A percentile compares a stretch with the other conserved stretches of the same genome.
Conservation (phyloP, 2,797 vertebrate genomes). For the Pipistrellus pygmaeus region DNA sequence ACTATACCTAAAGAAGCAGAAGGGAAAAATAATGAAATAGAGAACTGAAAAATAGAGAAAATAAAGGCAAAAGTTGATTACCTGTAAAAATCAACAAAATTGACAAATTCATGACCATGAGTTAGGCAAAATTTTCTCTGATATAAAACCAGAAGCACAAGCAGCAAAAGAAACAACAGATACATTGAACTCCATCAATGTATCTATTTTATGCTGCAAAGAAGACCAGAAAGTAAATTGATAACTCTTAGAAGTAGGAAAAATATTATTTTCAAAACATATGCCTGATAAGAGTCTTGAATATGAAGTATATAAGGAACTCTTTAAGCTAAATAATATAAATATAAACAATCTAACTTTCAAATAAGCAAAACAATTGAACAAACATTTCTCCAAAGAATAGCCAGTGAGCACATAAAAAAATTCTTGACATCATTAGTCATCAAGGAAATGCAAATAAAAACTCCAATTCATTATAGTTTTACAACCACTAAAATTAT, state of each 20-base stretch:
- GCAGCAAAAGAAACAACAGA: not conserved
- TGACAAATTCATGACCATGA: not conserved
- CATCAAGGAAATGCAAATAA: not conserved
- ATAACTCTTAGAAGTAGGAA: not conserved
- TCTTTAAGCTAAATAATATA: not conserved
- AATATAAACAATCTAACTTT: not conserved
- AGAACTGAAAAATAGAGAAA: not conserved
- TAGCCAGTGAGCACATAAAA: not conserved
- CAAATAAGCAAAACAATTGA: not conserved
- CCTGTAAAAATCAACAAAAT: not conserved
- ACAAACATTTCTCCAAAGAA: not conserved
- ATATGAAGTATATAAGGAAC: not conserved
- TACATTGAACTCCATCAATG: not conserved
- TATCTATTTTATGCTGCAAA: not conserved
- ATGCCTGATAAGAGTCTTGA: not conserved
- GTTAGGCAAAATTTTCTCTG: not conserved
- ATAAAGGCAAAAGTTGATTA: not conserved
- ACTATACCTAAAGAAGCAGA: not conserved
- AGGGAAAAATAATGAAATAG: not conserved
- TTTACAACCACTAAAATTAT: not conserved
- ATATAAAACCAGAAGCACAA: not conserved
- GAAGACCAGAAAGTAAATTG: not conserved
- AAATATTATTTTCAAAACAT: not conserved
- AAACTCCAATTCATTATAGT: not conserved
- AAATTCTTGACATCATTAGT: not conserved